phyloP scores from a whole-genome alignment of 2,797 vertebrate genomes.

The Enteromius thamalakanensis region DNA sequence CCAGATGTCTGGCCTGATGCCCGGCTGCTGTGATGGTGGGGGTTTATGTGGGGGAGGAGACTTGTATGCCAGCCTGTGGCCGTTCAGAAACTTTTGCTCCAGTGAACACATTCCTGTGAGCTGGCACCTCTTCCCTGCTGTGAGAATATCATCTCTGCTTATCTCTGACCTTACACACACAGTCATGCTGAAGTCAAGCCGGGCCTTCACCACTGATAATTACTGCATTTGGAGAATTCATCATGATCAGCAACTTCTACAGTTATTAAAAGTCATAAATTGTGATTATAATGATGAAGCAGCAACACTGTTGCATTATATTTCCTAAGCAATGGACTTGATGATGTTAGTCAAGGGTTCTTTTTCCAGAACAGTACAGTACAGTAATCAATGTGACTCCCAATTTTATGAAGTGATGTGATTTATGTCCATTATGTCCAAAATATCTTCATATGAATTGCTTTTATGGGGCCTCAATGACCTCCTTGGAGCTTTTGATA shows the following conservation, averaged over 20 bases:
- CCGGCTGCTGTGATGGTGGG: slow-evolving; percentile 20
- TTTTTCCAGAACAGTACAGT: background rate
- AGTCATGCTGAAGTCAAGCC: background rate
- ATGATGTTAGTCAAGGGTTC: background rate
- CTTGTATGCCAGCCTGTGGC: slow-evolving; percentile 31
- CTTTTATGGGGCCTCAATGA: background rate
- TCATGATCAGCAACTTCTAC: background rate
- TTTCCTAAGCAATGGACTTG: background rate
- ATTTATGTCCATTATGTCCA: background rate
- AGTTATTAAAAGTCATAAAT: slow-evolving; percentile 5
- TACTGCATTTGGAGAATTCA: background rate
- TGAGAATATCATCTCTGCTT: background rate
- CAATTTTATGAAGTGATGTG: background rate
- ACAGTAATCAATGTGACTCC: background rate
- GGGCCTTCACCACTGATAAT: slow-evolving; percentile 1
- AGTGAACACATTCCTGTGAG: slow-evolving; percentile 14
- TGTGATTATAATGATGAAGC: background rate
- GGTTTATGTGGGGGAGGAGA: background rate
- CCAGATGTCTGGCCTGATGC: slow-evolving; percentile 50
- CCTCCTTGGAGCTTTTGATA: background rate
- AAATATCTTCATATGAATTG: background rate
- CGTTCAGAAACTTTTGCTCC: slow-evolving; percentile 1
- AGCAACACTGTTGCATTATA: background rate
- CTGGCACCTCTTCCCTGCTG: slow-evolving; percentile 30
- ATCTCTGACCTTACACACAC: slow-evolving; percentile 10